phyloP scores from a whole-genome alignment of 2,797 vertebrate genomes.

The Sebastes baramenuke region DNA sequence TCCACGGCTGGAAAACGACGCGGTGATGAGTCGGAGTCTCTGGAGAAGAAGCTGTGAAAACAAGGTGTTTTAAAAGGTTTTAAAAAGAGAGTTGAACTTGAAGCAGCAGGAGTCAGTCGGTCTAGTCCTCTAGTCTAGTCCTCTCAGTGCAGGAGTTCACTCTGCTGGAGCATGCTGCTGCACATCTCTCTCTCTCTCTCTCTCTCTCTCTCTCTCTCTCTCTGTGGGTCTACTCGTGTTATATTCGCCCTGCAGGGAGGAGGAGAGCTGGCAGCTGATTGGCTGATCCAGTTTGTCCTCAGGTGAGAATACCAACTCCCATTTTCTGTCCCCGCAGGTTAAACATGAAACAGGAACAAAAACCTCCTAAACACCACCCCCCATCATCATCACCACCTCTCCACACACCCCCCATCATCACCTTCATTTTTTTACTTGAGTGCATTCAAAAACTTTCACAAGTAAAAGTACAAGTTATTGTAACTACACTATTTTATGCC shows the following conservation, averaged over 20 bases:
- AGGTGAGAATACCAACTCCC: conserved; percentile 45
- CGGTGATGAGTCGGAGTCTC: background rate
- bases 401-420: background rate
- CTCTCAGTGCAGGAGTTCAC: background rate
- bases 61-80: background rate
- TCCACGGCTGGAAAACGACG: conserved; percentile 25
- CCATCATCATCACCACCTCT: too few species aligned
- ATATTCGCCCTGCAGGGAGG: background rate
- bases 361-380: too few species aligned
- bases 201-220: background rate
- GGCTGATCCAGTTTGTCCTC: background rate
- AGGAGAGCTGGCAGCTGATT: conserved; percentile 3
- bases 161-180: conserved; percentile 53
- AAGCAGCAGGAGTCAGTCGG: background rate
- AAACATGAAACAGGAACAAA: background rate
- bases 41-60: too few species aligned
- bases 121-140: background rate
- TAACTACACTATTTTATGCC: too few species aligned
- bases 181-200: background rate
- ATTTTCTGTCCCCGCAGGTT: background rate
- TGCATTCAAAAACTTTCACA: too few species aligned
- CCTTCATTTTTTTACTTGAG: too few species aligned
- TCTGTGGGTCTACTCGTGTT: background rate
- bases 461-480: too few species aligned
- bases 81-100: background rate